Evolutionary conservation across 2,797 vertebrate species (phyloP), one percentile per base, ranked within the genome.

Genomic region (Glyptemys insculpta): DNA sequence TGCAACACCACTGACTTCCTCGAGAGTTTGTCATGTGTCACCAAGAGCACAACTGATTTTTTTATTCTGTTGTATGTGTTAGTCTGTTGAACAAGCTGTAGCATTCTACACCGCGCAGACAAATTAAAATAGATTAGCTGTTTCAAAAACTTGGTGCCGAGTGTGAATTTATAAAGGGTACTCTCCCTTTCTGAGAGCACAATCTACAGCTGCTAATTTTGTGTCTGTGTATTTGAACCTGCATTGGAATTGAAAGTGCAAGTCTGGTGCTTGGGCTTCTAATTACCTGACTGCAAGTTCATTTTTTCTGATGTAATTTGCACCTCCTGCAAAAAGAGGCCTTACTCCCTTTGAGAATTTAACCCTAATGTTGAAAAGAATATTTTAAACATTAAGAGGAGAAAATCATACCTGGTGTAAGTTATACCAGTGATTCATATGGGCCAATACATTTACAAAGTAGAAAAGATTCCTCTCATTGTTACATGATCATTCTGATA

Each of bases 361-460:
- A 52, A 88, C 57, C 2, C 0, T 79, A 68, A 47, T n/a, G 0
- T 86, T 56, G 25, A 1, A 1, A 1, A 23, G 16, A 8, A 10
- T n/a, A 18, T 50, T 47, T 81, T 5, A 10, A 1, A 29, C 11
- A 72, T 41, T n/a, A 1, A 78, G 21, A 47, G 19, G 14, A 83
- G 74, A 1, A 59, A 49, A 59, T 3, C 0, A 1, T 25, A 12
- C 31, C 3, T 1, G 1, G 49, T 54, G 3, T 12, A 79, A 79
- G 15, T 49, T 81, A 83, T 54, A 89, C n/a, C 25, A 89, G 29
- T 53, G 68, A 83, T 76, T 10, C 78, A 1, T 68, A 72, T 21
- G 65, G n/a, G 21, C 68, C 68, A 68, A 72, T 72, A 41, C 68
- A 72, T 37, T 72, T 72, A 41, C n/a, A 37, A 72, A 41, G 5